Conservation (phyloP, 2,113 vertebrate genomes). For the Mungos mungo region DNA sequence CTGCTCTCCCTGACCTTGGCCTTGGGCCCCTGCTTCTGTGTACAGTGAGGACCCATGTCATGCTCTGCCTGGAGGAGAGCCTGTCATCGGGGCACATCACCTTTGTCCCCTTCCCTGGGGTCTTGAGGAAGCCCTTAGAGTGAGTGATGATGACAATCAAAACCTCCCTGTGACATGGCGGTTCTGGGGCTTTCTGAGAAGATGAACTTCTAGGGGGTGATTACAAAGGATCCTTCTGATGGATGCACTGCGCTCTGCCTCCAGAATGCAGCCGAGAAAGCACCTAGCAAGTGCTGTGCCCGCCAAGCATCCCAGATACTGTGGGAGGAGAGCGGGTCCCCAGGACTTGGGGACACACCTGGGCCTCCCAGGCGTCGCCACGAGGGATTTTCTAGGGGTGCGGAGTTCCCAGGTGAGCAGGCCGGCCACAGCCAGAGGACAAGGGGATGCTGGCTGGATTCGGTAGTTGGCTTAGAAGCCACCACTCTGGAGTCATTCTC, state of each 20-base stretch:
- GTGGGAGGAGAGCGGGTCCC: not conserved
- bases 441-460: not conserved
- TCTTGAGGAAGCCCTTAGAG: not conserved
- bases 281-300: not conserved
- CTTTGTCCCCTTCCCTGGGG: not conserved
- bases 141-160: not conserved
- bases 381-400: not conserved
- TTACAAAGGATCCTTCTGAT: not conserved
- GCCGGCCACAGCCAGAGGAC: not conserved
- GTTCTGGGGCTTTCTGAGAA: not conserved
- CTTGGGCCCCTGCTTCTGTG: not conserved
- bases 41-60: not conserved
- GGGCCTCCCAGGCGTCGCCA: not conserved
- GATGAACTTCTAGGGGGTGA: not conserved
- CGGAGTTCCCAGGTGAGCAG: not conserved
- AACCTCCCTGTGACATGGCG: not conserved
- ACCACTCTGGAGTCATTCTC: no score
- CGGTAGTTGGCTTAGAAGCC: no score
- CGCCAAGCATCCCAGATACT: not conserved
- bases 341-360: not conserved
- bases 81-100: not conserved
- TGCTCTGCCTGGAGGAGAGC: not conserved
- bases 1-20: not conserved
- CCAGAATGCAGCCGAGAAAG: not conserved
- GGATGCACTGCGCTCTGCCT: not conserved